A percentile compares a stretch with the other conserved stretches of the same genome.
These are phyloP conservation scores for Dryomyza anilis DNA, from an alignment of 2,888 invertebrate species.

Conservation along the genomic window DNA sequence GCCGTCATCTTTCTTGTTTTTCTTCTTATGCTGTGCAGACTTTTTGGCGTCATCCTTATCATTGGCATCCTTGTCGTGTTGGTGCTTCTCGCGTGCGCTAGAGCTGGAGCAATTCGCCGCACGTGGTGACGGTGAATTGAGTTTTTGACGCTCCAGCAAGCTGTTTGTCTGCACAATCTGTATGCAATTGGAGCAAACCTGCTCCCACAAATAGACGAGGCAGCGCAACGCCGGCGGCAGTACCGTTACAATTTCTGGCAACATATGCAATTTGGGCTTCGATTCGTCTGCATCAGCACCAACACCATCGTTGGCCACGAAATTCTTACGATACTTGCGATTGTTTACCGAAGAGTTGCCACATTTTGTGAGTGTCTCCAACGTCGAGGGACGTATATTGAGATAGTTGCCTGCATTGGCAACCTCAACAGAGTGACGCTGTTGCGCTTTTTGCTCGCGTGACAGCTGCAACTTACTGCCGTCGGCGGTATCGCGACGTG, in stretches of 20 bases:
- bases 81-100: background rate
- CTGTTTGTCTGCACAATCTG: constrained; percentile 64
- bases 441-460: constrained; percentile 69
- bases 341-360: constrained; percentile 81
- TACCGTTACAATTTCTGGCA: constrained; percentile 68
- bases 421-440: constrained; percentile 90
- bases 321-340: constrained; percentile 65
- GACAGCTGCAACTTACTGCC: constrained; percentile 51
- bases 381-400: constrained; percentile 77
- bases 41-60: constrained; percentile 56
- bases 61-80: constrained; percentile 26
- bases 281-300: constrained; percentile 41
- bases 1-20: constrained; percentile 60
- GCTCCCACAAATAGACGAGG: constrained; percentile 89
- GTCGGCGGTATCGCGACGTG: constrained; percentile 63
- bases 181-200: constrained; percentile 72
- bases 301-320: constrained; percentile 35
- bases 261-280: constrained; percentile 56
- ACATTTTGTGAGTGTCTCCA: constrained; percentile 77
- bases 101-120: constrained; percentile 39
- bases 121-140: constrained; percentile 39
- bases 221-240: constrained; percentile 87
- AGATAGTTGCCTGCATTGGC: constrained; percentile 74
- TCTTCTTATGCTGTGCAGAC: constrained; percentile 50
- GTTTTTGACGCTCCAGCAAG: constrained; percentile 52